Percentiles rank a stretch among this genome's conserved stretches.
Conservation (phyloP, 2,113 vertebrate genomes). For the Otus sunia region DNA sequence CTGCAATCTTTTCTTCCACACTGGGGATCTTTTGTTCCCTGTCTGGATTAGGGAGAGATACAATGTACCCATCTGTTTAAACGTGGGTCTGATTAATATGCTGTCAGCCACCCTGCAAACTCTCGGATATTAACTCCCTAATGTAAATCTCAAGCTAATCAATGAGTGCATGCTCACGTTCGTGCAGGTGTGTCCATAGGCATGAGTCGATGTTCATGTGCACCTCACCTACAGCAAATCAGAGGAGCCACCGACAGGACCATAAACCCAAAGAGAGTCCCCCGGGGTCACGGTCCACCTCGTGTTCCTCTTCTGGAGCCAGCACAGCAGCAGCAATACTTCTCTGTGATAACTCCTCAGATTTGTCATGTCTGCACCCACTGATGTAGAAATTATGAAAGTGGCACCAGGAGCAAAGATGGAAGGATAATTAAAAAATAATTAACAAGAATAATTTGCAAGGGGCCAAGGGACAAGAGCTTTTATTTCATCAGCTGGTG, state of each 20-base stretch:
- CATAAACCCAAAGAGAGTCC: accelerated
- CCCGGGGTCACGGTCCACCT: not conserved
- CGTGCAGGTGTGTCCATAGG: accelerated
- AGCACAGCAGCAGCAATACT: not conserved
- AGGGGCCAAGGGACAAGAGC: slow-evolving; percentile 55
- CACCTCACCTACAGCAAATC: not conserved
- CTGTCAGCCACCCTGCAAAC: slow-evolving; percentile 14
- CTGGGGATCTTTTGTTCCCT: not conserved
- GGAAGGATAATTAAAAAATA: slow-evolving; percentile 76
- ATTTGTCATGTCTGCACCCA: slow-evolving; percentile 31
- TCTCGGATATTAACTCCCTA: not conserved
- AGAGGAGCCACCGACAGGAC: not conserved
- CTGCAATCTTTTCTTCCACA: not conserved
- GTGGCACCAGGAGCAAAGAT: slow-evolving; percentile 53
- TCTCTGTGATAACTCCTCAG: not conserved
- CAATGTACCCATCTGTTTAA: not conserved
- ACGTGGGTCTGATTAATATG: not conserved
- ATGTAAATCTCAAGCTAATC: not conserved
- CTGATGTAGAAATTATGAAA: slow-evolving; percentile 61
- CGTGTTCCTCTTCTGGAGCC: not conserved
- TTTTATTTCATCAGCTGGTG: slow-evolving; percentile 66
- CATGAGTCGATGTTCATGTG: accelerated
- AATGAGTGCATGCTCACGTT: not conserved
- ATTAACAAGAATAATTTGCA: slow-evolving; percentile 77
- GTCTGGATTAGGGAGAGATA: not conserved